Evolutionary conservation across 1,140 invertebrate genomes (phyloP), one percentile per base, ranked within the genome.

Genomic region (Fopius arisanus): DNA sequence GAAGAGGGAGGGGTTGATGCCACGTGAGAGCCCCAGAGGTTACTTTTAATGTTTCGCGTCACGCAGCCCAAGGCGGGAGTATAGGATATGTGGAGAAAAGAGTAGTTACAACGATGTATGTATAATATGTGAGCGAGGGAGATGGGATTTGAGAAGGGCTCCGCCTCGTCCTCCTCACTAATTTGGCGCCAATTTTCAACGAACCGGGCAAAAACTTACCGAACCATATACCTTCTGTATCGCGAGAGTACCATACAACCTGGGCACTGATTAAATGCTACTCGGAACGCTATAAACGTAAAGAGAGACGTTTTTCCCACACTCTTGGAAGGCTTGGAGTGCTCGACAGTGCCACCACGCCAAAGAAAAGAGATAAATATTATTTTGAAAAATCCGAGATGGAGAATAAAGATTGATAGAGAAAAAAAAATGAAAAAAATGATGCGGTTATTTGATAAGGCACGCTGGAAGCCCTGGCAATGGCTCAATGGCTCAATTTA

Each of bases 131-230:
- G 73, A 77, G 66, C 76, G 28, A 65, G 29, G 33, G 62, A 31
- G 62, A 65, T 5, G 69, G 78, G 75, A 72, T 76, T 78, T 76
- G 77, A 78, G 77, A 76, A 78, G 79, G 81, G 81, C 83, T 86
- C 82, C 28, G 84, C 82, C 81, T 86, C 84, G 85, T 87, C 86
- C 76, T 87, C 84, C 87, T 88, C 87, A 88, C 87, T 87, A 88
- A 88, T 87, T 88, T 88, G 87, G 87, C 87, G 86, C 87, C 87
- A 88, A 88, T 88, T 88, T 87, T 84, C 86, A 87, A 76, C 81
- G 85, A 87, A 31, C 85, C 81, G 83, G 83, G 86, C 85, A 88
- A 87, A 88, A 87, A 87, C 84, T 87, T 86, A 88, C 85, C 86
- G 84, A 86, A 87, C 86, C 86, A 87, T 87, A 86, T 86, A 84